A percentile compares a stretch with the other conserved stretches of the same genome.
Conservation (phyloP, 1,140 invertebrate genomes). For the Ptiloglossa arizonensis region DNA sequence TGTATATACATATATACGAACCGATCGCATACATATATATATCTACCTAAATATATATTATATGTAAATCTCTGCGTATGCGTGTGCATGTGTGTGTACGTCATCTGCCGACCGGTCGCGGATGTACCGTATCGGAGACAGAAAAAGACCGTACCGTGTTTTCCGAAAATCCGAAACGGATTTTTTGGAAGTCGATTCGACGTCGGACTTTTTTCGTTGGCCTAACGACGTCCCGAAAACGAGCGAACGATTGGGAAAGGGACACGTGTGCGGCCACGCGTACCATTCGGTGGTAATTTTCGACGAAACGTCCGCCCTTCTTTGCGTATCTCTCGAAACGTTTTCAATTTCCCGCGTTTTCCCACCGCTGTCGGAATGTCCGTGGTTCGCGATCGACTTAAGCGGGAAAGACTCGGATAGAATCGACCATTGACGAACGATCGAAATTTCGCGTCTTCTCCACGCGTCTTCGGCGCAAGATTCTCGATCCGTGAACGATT, state of each 20-base stretch:
- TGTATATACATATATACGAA: conserved; percentile 53
- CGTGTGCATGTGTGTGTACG: conserved; percentile 74
- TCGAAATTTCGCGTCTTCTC: not conserved
- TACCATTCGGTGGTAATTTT: not conserved
- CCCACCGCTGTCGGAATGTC: not conserved
- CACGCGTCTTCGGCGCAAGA: too few species aligned
- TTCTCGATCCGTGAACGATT: too few species aligned
- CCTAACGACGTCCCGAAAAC: conserved; percentile 40
- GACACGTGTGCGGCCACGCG: conserved; percentile 11
- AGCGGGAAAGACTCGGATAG: not conserved
- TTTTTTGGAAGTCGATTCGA: conserved; percentile 13
- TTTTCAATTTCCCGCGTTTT: not conserved
- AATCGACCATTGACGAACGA: too few species aligned
- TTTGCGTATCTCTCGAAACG: not conserved
- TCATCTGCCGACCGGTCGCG: conserved; percentile 69
- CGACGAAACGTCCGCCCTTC: not conserved
- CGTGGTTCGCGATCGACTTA: too few species aligned
- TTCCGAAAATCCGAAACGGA: not conserved
- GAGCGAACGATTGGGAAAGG: conserved; percentile 30
- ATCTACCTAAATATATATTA: conserved; percentile 50
- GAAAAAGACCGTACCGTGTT: not conserved
- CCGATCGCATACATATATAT: conserved; percentile 51
- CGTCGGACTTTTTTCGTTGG: conserved; percentile 1
- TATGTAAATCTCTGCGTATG: conserved; percentile 70
- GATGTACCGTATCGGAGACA: conserved; percentile 4